A percentile compares a stretch with the other conserved stretches of the same genome.
Conservation (phyloP, 2,113 vertebrate species). For the Rissa tridactyla region DNA sequence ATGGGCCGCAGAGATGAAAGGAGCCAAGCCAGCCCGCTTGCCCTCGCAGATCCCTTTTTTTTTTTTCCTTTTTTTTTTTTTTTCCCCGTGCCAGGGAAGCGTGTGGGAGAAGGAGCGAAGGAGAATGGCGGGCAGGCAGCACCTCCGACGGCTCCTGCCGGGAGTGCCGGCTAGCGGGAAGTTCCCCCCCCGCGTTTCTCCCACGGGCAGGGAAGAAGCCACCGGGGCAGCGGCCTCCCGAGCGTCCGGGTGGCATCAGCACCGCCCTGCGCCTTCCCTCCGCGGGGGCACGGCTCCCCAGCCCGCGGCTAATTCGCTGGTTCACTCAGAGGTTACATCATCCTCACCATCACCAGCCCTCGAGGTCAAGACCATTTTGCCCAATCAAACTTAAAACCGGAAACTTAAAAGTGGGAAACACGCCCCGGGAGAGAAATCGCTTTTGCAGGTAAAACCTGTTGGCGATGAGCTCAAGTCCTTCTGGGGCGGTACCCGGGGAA, state of each 20-base stretch:
- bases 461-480: not conserved
- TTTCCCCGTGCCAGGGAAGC: not conserved
- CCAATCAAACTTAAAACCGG: not conserved
- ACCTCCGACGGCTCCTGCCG: not conserved
- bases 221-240: not conserved
- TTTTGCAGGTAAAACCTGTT: not conserved
- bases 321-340: not conserved
- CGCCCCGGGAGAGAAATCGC: not conserved
- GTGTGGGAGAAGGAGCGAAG: not conserved
- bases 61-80: not conserved
- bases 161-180: accelerated
- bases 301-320: not conserved
- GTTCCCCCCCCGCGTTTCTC: not conserved
- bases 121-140: not conserved
- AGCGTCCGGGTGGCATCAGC: not conserved
- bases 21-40: not conserved
- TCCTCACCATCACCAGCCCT: not conserved
- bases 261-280: not conserved
- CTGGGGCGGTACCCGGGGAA: not conserved
- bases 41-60: not conserved
- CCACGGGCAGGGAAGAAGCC: not conserved
- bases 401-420: not conserved
- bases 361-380: not conserved
- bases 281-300: not conserved
- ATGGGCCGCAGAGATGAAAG: slow-evolving; percentile 73